These are phyloP conservation scores for Drosophila paucipuncta DNA, from an alignment of 2,888 invertebrate genomes.

Conservation along the genomic window DNA sequence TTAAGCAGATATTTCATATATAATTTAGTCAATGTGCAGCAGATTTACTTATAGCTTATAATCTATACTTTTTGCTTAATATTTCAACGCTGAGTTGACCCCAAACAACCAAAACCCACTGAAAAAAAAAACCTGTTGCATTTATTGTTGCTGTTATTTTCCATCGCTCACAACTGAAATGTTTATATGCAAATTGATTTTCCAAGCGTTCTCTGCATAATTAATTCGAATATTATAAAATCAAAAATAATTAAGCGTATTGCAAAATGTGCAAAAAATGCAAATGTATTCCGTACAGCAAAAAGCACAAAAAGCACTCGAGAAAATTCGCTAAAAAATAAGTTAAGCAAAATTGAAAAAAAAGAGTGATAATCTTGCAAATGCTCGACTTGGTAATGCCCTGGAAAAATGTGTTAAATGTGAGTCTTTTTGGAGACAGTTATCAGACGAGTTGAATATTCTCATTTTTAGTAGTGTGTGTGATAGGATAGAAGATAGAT, in stretches of 20 bases:
- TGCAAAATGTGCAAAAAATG: slow-evolving; percentile 54
- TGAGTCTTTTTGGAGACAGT: too few species aligned
- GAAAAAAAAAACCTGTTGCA: slow-evolving; percentile 27
- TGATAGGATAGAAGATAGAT: background rate
- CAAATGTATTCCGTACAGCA: slow-evolving; percentile 24
- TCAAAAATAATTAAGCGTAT: slow-evolving; percentile 20
- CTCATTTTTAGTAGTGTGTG: background rate
- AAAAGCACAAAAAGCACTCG: slow-evolving; percentile 4
- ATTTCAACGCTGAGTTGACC: slow-evolving; percentile 12
- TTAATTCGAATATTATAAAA: slow-evolving; percentile 37
- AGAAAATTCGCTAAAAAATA: slow-evolving; percentile 42
- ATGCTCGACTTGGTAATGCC: slow-evolving; percentile 2
- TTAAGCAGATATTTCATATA: slow-evolving; percentile 1
- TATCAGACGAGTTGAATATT: background rate
- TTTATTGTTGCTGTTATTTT: slow-evolving; percentile 11
- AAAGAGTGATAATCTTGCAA: background rate
- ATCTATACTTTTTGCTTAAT: background rate
- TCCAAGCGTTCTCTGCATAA: slow-evolving; percentile 49
- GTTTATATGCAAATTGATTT: slow-evolving; percentile 44
- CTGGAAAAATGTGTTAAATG: background rate
- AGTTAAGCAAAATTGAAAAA: slow-evolving; percentile 26
- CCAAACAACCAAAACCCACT: slow-evolving; percentile 8
- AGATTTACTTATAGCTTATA: background rate
- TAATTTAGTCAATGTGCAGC: background rate
- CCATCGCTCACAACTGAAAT: slow-evolving; percentile 4